Evolutionary conservation across 1,140 invertebrate genomes (phyloP).

Genomic region (Akabosia matsudoensis): DNA sequence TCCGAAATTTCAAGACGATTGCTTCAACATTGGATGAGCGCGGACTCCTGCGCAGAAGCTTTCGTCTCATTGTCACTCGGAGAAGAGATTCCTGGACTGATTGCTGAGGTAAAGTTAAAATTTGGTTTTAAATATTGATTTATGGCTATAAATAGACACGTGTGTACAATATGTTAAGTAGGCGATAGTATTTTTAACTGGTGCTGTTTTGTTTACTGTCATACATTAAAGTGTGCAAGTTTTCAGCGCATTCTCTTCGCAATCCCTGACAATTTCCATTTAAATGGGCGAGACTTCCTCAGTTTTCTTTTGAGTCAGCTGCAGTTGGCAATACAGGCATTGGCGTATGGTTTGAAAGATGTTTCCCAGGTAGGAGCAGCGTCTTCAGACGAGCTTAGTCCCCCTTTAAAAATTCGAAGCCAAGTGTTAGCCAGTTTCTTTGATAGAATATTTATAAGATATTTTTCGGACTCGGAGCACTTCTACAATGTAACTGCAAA

Average conservation of each 20-base stretch:
- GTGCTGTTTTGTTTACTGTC: not conserved
- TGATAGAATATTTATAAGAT: slow-evolving; percentile 36
- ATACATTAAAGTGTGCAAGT: slow-evolving; percentile 1
- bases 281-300: slow-evolving; percentile 30
- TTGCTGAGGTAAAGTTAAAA: slow-evolving; percentile 34
- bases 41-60: slow-evolving; percentile 34
- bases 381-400: too few species aligned
- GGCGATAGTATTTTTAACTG: not conserved
- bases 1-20: slow-evolving; percentile 29
- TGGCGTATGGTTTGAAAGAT: slow-evolving; percentile 18
- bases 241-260: slow-evolving; percentile 35
- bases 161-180: too few species aligned
- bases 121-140: too few species aligned
- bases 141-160: too few species aligned
- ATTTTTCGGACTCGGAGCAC: slow-evolving; percentile 35
- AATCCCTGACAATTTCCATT: slow-evolving; percentile 36
- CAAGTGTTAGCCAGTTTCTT: slow-evolving; percentile 17
- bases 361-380: not conserved
- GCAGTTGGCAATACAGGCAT: not conserved
- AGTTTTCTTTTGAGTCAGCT: slow-evolving; percentile 31
- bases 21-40: slow-evolving; percentile 32
- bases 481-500: slow-evolving; percentile 13
- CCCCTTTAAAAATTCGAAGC: not conserved
- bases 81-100: slow-evolving; percentile 27
- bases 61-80: slow-evolving; percentile 32